Percentiles rank a stretch among this genome's conserved stretches.
phyloP scores from a whole-genome alignment of 2,888 invertebrate genomes.

The Diadegma fenestrale region DNA sequence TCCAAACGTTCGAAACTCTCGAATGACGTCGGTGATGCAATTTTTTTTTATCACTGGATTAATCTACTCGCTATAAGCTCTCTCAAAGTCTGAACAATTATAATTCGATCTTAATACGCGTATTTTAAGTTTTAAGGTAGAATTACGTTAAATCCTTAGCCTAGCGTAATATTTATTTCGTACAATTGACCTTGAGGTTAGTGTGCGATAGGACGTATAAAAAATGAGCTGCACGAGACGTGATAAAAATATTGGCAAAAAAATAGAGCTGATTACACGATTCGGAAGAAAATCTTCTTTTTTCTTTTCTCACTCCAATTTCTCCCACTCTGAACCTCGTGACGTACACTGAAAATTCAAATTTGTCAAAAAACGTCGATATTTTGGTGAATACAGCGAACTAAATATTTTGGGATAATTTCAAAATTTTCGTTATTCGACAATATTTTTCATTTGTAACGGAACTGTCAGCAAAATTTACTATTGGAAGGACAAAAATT shows the following conservation, averaged over 20 bases:
- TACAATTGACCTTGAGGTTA: conserved; percentile 53
- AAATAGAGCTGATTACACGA: conserved; percentile 49
- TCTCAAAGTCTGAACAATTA: conserved; percentile 66
- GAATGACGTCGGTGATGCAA: background rate
- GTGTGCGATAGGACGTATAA: conserved; percentile 44
- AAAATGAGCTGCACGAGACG: background rate
- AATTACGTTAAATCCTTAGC: conserved; percentile 11
- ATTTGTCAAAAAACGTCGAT: no score
- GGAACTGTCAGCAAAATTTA: no score
- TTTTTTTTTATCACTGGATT: conserved; percentile 31
- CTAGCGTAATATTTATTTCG: conserved; percentile 58
- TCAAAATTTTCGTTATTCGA: no score
- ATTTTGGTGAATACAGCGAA: no score
- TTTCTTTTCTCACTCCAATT: conserved; percentile 29
- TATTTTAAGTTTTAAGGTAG: conserved; percentile 10
- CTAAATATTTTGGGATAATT: no score
- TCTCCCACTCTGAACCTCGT: background rate
- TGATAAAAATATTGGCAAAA: conserved; percentile 16
- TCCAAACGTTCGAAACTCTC: conserved; percentile 8
- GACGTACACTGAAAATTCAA: no score
- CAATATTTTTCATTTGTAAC: no score
- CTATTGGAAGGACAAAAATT: no score
- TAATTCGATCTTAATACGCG: conserved; percentile 47
- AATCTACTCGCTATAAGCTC: conserved; percentile 49
- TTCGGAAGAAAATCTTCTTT: conserved; percentile 18